Evolutionary conservation across 1,140 invertebrate genomes (phyloP), one percentile per base, ranked within the genome.

Genomic region (Lepidurus packardi): DNA sequence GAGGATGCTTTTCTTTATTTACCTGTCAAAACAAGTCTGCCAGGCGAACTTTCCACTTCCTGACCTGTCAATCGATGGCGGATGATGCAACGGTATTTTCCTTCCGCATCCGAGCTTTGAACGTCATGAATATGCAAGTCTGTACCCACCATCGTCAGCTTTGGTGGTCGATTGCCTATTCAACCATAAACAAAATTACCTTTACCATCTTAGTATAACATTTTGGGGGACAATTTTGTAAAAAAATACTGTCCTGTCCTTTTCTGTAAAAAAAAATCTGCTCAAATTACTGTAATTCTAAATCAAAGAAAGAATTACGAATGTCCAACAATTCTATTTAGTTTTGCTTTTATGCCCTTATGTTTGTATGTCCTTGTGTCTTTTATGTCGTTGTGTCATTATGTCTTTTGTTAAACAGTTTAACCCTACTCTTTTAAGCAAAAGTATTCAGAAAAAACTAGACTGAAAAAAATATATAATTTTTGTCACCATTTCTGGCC

Each of bases 51-150:
- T 7, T 65, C 16, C 43, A 41, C 24, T 2, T 74, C 24, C 45
- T 78, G 73, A 25, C 25, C 73, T 21, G 65, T 78, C 13, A 78
- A 42, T 45, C 78, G 78, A 34, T 78, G 73, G 4, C 73, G 44
- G 24, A 74, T 74, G 24, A 44, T n/a, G 73, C 78, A 78, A 11
- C 44, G 73, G 34, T 74, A 78, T n/a, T 43, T 74, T 34, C 43
- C 24, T 9, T 44, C 42, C 9, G 73, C 53, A 25, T 78, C 78
- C 7, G 73, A 42, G 21, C 25, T n/a, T 42, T 42, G n/a, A 16
- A 74, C 73, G 44, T 78, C 73, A 2, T 43, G n/a, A 42, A 78
- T 47, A 47, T 78, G 73, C n/a, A 78, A 42, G 9, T 78, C 73
- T 21, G n/a, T 74, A 16, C 42, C 44, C 11, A 78, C 42, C 7